Percentiles rank a stretch among this genome's conserved stretches.
These are phyloP conservation scores for Porites divaricata DNA, from an alignment of 92 coral and sea anemone species.

Conservation along the genomic window DNA sequence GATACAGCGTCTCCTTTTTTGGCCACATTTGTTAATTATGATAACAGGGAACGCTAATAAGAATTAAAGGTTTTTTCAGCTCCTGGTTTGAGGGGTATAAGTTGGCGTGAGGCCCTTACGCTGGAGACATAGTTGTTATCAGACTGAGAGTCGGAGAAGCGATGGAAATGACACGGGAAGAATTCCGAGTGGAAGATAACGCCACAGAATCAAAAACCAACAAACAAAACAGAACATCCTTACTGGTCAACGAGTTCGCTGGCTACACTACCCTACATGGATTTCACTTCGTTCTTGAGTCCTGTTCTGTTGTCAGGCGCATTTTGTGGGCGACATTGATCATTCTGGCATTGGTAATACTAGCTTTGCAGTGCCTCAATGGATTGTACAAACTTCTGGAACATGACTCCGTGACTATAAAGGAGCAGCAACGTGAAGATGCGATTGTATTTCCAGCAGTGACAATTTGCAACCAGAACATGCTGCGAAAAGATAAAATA, in stretches of 20 bases:
- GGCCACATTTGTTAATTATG: not conserved
- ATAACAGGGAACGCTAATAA: not conserved
- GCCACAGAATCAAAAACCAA: not conserved
- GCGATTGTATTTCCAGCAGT: constrained; percentile 6
- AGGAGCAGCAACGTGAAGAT: not conserved
- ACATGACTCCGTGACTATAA: not conserved
- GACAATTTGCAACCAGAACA: constrained; percentile 13
- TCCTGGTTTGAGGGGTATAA: too few species aligned
- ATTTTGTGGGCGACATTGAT: not conserved
- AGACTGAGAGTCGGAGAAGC: not conserved
- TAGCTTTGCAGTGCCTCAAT: not conserved
- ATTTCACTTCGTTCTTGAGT: constrained; percentile 8
- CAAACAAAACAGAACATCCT: not conserved
- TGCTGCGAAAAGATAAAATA: constrained; percentile 23
- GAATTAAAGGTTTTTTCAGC: too few species aligned
- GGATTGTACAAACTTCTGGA: not conserved
- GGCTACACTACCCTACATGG: constrained; percentile 2
- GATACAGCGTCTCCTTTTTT: not conserved
- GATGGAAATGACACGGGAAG: not conserved
- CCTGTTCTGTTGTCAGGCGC: not conserved
- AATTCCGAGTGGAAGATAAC: not conserved
- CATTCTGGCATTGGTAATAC: not conserved
- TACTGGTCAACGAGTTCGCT: not conserved
- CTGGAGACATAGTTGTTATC: not conserved
- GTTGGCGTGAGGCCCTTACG: too few species aligned